A percentile compares a stretch with the other conserved stretches of the same genome.
These are phyloP conservation scores for Pardalotus punctatus DNA, from an alignment of 2,113 vertebrate species.

Conservation along the genomic window DNA sequence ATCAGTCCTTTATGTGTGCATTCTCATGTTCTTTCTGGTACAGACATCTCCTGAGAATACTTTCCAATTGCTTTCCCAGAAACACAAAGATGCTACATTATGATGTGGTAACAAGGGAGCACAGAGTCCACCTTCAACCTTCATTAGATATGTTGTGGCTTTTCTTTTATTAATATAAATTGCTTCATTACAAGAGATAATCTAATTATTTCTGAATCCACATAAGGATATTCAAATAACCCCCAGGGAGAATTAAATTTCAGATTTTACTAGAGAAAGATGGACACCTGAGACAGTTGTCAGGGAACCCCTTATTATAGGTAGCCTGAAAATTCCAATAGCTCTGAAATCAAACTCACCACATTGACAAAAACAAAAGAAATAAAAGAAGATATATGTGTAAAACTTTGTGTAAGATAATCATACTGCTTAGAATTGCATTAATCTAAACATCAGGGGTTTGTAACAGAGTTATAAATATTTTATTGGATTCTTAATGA, in stretches of 20 bases:
- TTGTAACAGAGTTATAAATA: conserved; percentile 73
- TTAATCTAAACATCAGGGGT: conserved; percentile 54
- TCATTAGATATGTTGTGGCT: conserved; percentile 47
- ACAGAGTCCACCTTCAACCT: conserved; percentile 7
- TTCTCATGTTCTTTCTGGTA: conserved; percentile 1
- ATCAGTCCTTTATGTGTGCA: not conserved
- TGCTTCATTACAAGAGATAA: conserved; percentile 65
- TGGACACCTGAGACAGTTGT: conserved; percentile 13
- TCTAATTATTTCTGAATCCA: conserved; percentile 72
- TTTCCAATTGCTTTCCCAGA: conserved; percentile 51
- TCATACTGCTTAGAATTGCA: conserved; percentile 50
- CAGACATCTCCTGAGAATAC: conserved; percentile 29
- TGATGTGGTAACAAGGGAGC: conserved; percentile 37
- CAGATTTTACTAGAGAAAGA: not conserved
- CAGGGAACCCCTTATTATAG: not conserved
- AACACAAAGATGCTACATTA: conserved; percentile 43
- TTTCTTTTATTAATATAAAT: conserved; percentile 67
- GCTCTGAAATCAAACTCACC: conserved; percentile 20
- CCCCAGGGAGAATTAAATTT: conserved; percentile 39
- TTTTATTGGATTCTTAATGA: conserved; percentile 77
- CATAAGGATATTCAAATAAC: conserved; percentile 55
- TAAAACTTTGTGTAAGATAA: conserved; percentile 56
- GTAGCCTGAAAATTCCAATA: not conserved
- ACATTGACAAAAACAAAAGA: not conserved
- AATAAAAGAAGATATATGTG: not conserved